Evolutionary conservation across 1,140 invertebrate species (phyloP).

Genomic region (Hestina assimilis): DNA sequence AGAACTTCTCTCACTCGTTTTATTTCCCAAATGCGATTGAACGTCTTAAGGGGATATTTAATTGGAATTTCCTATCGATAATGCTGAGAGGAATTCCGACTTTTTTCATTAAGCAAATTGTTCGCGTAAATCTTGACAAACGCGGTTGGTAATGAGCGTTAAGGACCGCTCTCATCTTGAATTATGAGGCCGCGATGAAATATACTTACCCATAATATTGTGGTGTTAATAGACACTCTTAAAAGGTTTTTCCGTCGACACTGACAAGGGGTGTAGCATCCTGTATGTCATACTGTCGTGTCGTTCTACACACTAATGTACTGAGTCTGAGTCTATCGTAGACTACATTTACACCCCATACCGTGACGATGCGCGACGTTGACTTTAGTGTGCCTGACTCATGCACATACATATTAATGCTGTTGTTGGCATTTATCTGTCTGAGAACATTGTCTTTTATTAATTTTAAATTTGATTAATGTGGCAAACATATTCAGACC

Average conservation of each 20-base stretch:
- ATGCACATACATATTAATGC: constrained; percentile 23
- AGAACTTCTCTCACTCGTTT: constrained; percentile 40
- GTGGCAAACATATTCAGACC: neutral
- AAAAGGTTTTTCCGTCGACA: constrained; percentile 20
- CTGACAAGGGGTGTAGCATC: constrained; percentile 12
- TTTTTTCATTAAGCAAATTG: constrained; percentile 44
- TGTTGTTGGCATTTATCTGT: constrained; percentile 18
- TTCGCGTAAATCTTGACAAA: constrained; percentile 49
- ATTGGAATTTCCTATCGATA: constrained; percentile 64
- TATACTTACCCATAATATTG: neutral
- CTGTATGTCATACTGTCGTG: constrained; percentile 19
- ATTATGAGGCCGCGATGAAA: constrained; percentile 6
- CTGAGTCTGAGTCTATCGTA: constrained; percentile 1
- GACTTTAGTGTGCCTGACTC: constrained; percentile 19
- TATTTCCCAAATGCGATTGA: constrained; percentile 41
- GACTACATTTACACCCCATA: constrained; percentile 12
- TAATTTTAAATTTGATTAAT: constrained; percentile 1
- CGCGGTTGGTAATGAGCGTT: constrained; percentile 32
- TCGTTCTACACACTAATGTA: constrained; percentile 9
- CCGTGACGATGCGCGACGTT: constrained; percentile 1
- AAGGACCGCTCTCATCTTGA: constrained; percentile 22
- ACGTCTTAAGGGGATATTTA: constrained; percentile 54
- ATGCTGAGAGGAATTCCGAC: constrained; percentile 44
- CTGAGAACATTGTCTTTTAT: constrained; percentile 11
- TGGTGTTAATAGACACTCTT: constrained; percentile 16